Evolutionary conservation across 2,797 vertebrate genomes (phyloP).

Genomic region (Sylvia borin): DNA sequence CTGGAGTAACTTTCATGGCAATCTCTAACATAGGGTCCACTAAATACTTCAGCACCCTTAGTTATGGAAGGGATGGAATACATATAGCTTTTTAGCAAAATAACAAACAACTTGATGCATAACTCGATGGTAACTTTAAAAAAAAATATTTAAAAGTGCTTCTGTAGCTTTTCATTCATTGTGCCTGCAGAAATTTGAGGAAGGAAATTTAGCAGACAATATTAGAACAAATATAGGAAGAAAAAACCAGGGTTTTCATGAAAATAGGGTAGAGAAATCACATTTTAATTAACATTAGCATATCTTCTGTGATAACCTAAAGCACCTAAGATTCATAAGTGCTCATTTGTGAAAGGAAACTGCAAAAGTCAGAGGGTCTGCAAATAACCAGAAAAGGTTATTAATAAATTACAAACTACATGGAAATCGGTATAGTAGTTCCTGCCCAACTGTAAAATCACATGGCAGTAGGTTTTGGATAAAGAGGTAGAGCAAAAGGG

Average conservation of each 20-base stretch:
- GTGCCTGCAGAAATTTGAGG: background rate
- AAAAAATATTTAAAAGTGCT: background rate
- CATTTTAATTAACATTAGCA: background rate
- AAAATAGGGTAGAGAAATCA: background rate
- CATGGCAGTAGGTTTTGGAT: background rate
- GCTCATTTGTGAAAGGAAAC: fast-evolving
- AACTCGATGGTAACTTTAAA: background rate
- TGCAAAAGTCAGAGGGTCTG: background rate
- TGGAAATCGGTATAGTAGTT: background rate
- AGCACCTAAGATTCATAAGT: background rate
- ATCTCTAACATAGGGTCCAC: fast-evolving
- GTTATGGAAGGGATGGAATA: background rate
- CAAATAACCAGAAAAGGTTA: background rate
- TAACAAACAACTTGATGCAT: background rate
- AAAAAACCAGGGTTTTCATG: background rate
- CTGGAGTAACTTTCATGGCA: background rate
- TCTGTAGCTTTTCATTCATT: background rate
- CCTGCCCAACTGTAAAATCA: background rate
- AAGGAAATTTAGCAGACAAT: background rate
- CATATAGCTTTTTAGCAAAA: background rate
- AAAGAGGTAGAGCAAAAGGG: background rate
- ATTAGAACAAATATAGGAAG: background rate
- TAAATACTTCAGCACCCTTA: background rate
- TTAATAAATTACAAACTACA: background rate
- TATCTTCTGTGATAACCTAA: background rate